Evolutionary conservation across 2,888 invertebrate genomes (phyloP), one percentile per base, ranked within the genome.

Genomic region (Poecilobothrus nobilitatus): DNA sequence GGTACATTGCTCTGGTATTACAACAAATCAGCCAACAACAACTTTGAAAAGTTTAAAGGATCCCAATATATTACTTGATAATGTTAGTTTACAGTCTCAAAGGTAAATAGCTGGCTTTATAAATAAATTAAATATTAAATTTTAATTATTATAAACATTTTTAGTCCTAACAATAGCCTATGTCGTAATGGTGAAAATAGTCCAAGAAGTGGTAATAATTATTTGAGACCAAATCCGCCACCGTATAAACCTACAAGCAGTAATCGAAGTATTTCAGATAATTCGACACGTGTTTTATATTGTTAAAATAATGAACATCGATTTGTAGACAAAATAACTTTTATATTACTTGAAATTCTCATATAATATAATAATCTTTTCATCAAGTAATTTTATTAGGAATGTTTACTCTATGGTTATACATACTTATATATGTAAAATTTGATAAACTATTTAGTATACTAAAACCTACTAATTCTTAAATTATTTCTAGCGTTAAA

Each of bases 1-100:
- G 84, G 86, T 86, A 6, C 87, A 88, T 75, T 87, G 87, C 75
- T 85, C 86, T 20, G 84, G 80, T 69, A 37, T 75, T 74, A 79
- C 84, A 18, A 83, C 84, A 12, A 84, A 84, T 74, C 83, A 85
- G 70, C 86, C 86, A 9, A 84, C 86, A 27, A 86, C 86, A 66
- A 87, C 86, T 9, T 77, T 88, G 18, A 84, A 87, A 71, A 87
- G 87, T 68, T 78, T 88, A 12, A 86, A 87, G 65, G 83, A 83
- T 72, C 76, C 85, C 68, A 80, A 83, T 76, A 72, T 77, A 61
- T 75, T 81, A 2, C 70, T 80, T 68, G 82, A 82, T 70, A 81
- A 82, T 66, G 75, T 75, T 6, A 82, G 82, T 73, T 71, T 82
- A 67, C 77, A 76, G 22, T 82, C 82, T 0, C 81, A 79, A 65